phyloP scores from a whole-genome alignment of 2,888 invertebrate species.

The Cetonia aurata region DNA sequence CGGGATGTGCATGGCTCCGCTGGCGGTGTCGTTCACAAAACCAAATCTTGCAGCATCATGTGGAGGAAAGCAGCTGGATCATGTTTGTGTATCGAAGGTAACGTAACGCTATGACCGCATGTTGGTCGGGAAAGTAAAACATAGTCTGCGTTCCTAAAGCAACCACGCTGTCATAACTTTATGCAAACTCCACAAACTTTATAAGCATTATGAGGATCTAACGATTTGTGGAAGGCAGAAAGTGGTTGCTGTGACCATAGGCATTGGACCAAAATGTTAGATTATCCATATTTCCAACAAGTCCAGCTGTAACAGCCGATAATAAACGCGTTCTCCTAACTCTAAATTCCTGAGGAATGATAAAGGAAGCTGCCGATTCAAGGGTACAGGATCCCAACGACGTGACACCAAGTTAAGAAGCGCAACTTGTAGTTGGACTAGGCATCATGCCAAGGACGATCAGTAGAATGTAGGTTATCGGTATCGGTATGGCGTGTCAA shows the following conservation, averaged over 20 bases:
- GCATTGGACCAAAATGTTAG: constrained; percentile 91
- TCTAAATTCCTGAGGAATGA: constrained; percentile 92
- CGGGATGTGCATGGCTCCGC: constrained; percentile 89
- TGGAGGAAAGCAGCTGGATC: constrained; percentile 84
- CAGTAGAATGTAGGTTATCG: constrained; percentile 84
- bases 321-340: constrained; percentile 80
- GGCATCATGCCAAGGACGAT: constrained; percentile 85
- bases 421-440: constrained; percentile 78
- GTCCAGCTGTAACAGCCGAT: constrained; percentile 85
- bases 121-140: constrained; percentile 87
- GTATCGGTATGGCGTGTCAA: constrained; percentile 88
- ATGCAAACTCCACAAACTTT: constrained; percentile 85
- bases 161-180: constrained; percentile 90
- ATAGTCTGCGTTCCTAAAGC: constrained; percentile 88
- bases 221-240: constrained; percentile 81
- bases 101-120: constrained; percentile 84
- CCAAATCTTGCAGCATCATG: constrained; percentile 87
- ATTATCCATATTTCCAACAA: constrained; percentile 96
- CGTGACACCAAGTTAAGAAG: constrained; percentile 86
- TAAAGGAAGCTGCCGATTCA: constrained; percentile 91
- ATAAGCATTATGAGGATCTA: constrained; percentile 80
- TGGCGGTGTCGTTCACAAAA: constrained; percentile 85
- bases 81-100: constrained; percentile 76
- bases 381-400: constrained; percentile 85
- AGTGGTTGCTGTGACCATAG: constrained; percentile 86